These are phyloP conservation scores for Drosophila tani DNA, from an alignment of 1,140 invertebrate genomes.

Conservation along the genomic window DNA sequence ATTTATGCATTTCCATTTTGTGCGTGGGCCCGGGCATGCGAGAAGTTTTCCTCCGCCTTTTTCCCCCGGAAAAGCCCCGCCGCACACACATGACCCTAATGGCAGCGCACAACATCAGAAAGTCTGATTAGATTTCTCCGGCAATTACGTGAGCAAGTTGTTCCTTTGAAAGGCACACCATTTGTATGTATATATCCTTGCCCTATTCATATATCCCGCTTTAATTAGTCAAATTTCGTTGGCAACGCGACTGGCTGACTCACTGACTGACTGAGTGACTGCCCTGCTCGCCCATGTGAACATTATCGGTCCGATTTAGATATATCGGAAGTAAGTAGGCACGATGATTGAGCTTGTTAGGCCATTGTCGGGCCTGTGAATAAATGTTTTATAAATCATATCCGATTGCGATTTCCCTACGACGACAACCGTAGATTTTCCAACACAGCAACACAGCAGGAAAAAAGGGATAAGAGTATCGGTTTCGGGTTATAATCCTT, in stretches of 20 bases:
- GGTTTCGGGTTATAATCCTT: neutral
- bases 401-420: constrained; percentile 40
- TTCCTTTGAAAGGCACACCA: constrained; percentile 54
- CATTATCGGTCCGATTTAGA: constrained; percentile 45
- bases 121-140: constrained; percentile 72
- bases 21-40: constrained; percentile 45
- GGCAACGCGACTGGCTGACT: constrained; percentile 37
- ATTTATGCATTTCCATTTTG: constrained; percentile 79
- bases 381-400: constrained; percentile 52
- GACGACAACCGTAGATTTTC: constrained; percentile 6
- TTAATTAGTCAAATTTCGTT: constrained; percentile 56
- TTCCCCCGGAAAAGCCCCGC: neutral
- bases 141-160: constrained; percentile 69
- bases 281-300: constrained; percentile 30
- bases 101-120: constrained; percentile 63
- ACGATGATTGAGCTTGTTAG: constrained; percentile 54
- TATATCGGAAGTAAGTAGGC: constrained; percentile 45
- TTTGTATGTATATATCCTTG: neutral
- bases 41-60: constrained; percentile 22
- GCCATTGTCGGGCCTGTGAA: constrained; percentile 31
- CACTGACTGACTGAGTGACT: neutral
- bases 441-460: neutral
- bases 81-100: constrained; percentile 42
- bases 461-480: neutral
- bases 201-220: constrained; percentile 41